Evolutionary conservation across 2,888 invertebrate species (phyloP).

Genomic region (Spilarctia lutea): DNA sequence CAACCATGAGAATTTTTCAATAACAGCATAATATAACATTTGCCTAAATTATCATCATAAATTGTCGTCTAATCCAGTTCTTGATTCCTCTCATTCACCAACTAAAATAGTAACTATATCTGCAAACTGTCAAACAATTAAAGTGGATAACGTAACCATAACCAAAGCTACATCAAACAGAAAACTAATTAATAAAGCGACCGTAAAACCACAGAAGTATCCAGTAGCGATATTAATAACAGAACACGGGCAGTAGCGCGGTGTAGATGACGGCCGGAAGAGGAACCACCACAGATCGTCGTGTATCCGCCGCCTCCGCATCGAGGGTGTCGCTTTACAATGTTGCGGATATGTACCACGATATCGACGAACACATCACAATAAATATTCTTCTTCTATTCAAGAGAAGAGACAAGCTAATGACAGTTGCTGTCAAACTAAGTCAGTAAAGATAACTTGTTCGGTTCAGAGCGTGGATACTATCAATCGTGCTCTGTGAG

Average conservation of each 20-base stretch:
- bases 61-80: neutral
- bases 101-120: neutral
- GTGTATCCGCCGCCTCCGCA: conserved; percentile 14
- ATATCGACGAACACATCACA: neutral
- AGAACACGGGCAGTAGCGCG: neutral
- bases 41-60: too few relatives aligned
- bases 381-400: neutral
- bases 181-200: conserved; percentile 12
- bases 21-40: too few relatives aligned
- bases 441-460: neutral
- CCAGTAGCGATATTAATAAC: conserved; percentile 34
- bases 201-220: conserved; percentile 16
- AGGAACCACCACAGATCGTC: conserved; percentile 22
- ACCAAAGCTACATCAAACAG: conserved; percentile 22
- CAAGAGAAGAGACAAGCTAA: neutral
- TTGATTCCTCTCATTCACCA: neutral
- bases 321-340: conserved; percentile 47
- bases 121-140: neutral
- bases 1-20: too few relatives aligned
- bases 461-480: neutral
- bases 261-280: conserved; percentile 41
- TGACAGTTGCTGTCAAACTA: neutral
- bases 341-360: conserved; percentile 30
- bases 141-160: neutral
- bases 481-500: neutral